Conservation (phyloP, 2,113 vertebrate genomes). For the Channa argus region DNA sequence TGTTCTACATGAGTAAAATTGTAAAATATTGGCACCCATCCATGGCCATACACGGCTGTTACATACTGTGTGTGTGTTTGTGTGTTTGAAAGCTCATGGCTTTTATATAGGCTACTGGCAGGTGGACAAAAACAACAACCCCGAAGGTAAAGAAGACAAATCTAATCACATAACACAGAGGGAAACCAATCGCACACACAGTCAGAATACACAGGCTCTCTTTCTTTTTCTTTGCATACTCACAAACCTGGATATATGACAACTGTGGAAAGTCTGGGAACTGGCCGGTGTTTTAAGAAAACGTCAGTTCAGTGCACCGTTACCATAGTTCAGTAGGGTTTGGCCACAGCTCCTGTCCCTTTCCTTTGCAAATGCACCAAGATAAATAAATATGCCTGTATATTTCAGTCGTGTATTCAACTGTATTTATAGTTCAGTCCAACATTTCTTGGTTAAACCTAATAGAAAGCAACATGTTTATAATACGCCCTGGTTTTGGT, state of each 20-base stretch:
- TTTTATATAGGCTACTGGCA: conserved; percentile 64
- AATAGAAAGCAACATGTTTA: conserved; percentile 57
- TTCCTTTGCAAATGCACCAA: conserved; percentile 57
- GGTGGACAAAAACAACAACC: conserved; percentile 71
- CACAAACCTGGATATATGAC: conserved; percentile 62
- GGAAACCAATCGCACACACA: conserved; percentile 44
- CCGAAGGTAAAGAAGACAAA: conserved; percentile 73
- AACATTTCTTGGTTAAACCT: conserved; percentile 42
- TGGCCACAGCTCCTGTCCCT: conserved; percentile 53
- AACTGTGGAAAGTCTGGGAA: conserved; percentile 76
- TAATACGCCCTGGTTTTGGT: conserved; percentile 20
- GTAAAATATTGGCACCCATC: conserved; percentile 72
- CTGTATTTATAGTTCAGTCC: conserved; percentile 33
- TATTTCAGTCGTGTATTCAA: conserved; percentile 54
- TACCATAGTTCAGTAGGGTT: conserved; percentile 60
- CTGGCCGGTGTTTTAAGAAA: conserved; percentile 41
- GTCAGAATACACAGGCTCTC: conserved; percentile 36
- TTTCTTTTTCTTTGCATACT: conserved; percentile 47
- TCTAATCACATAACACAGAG: conserved; percentile 70
- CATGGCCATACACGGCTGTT: conserved; percentile 52
- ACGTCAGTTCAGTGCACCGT: conserved; percentile 60
- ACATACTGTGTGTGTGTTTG: conserved; percentile 36
- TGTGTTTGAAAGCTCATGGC: conserved; percentile 42
- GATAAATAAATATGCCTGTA: conserved; percentile 67
- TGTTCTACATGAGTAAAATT: conserved; percentile 69